Evolutionary conservation across 2,113 vertebrate genomes (phyloP).

Genomic region (Apteryx mantelli): DNA sequence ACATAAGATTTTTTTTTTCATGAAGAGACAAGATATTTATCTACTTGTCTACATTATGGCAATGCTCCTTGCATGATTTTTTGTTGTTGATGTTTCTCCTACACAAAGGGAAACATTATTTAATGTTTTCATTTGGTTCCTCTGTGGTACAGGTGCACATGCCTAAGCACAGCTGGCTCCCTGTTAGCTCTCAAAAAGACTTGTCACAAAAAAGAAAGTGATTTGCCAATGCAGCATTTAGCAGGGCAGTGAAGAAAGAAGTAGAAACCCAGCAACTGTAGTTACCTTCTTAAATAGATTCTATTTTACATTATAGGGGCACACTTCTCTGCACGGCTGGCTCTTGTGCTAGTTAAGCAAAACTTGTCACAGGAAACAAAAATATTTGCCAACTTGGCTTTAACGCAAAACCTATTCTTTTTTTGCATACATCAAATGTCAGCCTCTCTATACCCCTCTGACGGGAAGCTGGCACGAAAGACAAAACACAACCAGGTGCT

Average conservation of each 20-base stretch:
- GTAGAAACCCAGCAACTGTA: background rate
- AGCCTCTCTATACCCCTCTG: background rate
- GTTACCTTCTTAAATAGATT: background rate
- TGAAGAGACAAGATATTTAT: background rate
- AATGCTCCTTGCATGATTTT: background rate
- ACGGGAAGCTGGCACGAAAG: background rate
- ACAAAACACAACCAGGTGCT: background rate
- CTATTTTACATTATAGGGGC: background rate
- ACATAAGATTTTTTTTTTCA: background rate
- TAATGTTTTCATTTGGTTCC: constrained; percentile 1
- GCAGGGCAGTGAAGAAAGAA: background rate
- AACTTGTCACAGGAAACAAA: background rate
- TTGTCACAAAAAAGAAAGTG: constrained; percentile 1
- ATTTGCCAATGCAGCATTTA: background rate
- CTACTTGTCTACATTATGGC: background rate
- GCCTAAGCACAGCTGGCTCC: constrained; percentile 9
- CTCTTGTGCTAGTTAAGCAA: background rate
- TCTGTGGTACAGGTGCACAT: constrained; percentile 8
- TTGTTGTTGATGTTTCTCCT: background rate
- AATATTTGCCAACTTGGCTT: constrained; percentile 35
- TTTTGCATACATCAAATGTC: background rate
- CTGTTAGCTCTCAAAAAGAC: background rate
- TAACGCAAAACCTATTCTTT: background rate
- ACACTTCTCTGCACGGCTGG: background rate
- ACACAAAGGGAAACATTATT: constrained; percentile 2